These are phyloP conservation scores for Adelphocoris suturalis DNA, from an alignment of 2,888 invertebrate species.

Conservation along the genomic window DNA sequence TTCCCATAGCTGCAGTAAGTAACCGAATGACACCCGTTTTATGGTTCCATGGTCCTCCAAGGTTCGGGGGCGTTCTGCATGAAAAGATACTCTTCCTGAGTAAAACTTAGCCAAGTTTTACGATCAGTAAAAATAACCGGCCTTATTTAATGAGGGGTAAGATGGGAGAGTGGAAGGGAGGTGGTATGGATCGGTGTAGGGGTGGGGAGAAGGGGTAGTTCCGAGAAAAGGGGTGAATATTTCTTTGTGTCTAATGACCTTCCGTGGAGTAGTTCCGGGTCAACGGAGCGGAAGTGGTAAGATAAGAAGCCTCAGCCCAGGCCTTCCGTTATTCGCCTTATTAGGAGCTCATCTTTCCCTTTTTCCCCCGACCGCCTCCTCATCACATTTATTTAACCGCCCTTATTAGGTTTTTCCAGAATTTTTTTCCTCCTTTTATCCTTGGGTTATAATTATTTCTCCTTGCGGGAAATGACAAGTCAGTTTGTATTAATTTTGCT, in stretches of 20 bases:
- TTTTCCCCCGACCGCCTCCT: conserved; percentile 8
- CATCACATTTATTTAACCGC: conserved; percentile 42
- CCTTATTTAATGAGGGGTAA: conserved; percentile 38
- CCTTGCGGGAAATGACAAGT: background rate
- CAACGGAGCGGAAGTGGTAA: conserved; percentile 59
- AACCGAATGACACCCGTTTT: background rate
- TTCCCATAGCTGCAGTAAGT: background rate
- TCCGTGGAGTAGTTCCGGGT: conserved; percentile 59
- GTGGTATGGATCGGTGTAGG: background rate
- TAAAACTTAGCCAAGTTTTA: conserved; percentile 12
- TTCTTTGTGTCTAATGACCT: conserved; percentile 65
- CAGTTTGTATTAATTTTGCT: background rate
- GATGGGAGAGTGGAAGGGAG: background rate
- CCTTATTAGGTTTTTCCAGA: conserved; percentile 34
- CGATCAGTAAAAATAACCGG: conserved; percentile 53
- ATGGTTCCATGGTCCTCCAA: background rate
- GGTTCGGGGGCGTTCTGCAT: background rate
- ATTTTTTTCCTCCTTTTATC: background rate
- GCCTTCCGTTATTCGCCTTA: conserved; percentile 59
- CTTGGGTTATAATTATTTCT: background rate
- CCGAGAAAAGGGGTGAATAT: conserved; percentile 43
- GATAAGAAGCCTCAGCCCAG: conserved; percentile 46
- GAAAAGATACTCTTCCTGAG: background rate
- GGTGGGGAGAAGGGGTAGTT: background rate
- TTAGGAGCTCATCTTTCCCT: conserved; percentile 53